Conservation (phyloP, 2,797 vertebrate species). For the Mormyrops boulengeri region DNA sequence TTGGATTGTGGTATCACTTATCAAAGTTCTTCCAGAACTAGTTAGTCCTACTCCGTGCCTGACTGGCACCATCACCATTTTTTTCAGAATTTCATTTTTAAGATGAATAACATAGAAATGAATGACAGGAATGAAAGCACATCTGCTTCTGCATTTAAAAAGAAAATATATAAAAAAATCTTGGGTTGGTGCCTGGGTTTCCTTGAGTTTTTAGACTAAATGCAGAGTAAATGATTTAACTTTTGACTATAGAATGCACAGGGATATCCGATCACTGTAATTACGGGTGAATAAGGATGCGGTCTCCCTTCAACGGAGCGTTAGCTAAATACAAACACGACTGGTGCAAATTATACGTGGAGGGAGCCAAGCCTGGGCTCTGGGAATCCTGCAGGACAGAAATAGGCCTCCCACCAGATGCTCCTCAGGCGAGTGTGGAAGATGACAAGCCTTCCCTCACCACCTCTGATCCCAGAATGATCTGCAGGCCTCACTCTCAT, state of each 20-base stretch:
- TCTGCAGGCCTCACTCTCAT: conserved; percentile 21
- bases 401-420: conserved; percentile 23
- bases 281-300: conserved; percentile 25
- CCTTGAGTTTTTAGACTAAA: not conserved
- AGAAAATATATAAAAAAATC: not conserved
- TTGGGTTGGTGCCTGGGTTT: not conserved
- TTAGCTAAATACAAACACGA: conserved; percentile 37
- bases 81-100: not conserved
- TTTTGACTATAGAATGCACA: conserved; percentile 14
- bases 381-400: conserved; percentile 19
- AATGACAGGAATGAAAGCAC: not conserved
- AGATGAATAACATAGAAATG: not conserved
- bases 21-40: not conserved
- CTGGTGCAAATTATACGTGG: conserved; percentile 30
- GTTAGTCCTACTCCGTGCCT: not conserved
- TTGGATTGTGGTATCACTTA: not conserved
- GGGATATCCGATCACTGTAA: conserved; percentile 25
- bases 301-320: conserved; percentile 17
- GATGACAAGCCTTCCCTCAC: conserved; percentile 8
- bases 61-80: not conserved
- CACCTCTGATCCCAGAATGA: conserved; percentile 11
- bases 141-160: not conserved
- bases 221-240: conserved; percentile 19
- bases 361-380: conserved; percentile 22
- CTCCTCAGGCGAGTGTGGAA: not conserved